phyloP scores from a whole-genome alignment of 2,113 vertebrate species.

The Leucopternis melanops region DNA sequence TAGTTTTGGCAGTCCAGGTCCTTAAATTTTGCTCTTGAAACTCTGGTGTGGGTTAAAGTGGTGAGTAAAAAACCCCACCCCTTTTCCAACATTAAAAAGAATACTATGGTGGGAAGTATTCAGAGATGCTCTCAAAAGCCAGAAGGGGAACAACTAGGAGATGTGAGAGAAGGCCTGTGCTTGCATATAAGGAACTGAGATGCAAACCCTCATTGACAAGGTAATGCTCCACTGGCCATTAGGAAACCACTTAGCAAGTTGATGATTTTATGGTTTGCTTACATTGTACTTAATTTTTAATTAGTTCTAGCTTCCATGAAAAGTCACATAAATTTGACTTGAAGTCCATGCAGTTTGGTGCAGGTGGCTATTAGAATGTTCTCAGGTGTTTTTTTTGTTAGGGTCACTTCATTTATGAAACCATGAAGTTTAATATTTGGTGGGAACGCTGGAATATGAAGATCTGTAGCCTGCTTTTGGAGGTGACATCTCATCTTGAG shows the following conservation, averaged over 20 bases:
- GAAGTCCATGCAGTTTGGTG: neutral
- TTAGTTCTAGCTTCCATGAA: neutral
- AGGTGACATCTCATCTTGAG: neutral
- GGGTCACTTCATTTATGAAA: neutral
- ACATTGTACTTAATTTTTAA: neutral
- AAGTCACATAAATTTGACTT: neutral
- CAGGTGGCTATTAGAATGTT: neutral
- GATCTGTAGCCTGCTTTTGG: neutral
- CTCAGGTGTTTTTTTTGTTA: neutral
- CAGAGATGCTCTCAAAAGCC: neutral
- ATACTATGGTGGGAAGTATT: neutral
- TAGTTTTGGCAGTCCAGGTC: neutral
- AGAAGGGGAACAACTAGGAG: fast-evolving
- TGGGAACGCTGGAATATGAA: neutral
- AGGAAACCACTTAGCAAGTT: neutral
- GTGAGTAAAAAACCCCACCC: fast-evolving
- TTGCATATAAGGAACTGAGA: neutral
- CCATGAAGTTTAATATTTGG: neutral
- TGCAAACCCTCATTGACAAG: neutral
- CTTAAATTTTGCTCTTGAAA: neutral
- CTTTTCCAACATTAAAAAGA: neutral
- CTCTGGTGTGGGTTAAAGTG: neutral
- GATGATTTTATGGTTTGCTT: neutral
- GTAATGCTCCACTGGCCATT: neutral
- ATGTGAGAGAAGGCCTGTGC: neutral